Evolutionary conservation across 2,113 vertebrate genomes (phyloP).

Genomic region (Jaculus jaculus): DNA sequence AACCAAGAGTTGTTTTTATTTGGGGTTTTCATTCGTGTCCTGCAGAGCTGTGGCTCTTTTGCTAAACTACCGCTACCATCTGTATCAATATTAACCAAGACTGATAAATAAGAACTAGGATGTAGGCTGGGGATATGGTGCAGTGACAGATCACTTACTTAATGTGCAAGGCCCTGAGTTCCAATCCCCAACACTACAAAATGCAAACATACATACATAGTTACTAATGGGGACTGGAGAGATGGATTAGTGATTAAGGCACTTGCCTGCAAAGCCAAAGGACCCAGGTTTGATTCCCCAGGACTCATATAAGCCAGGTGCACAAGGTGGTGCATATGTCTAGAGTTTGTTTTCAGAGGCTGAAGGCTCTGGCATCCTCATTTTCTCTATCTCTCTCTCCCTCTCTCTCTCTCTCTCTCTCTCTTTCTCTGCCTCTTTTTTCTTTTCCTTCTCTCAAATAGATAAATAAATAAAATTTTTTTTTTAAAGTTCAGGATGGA

Average conservation of each 20-base stretch:
- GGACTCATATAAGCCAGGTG: too few relatives aligned
- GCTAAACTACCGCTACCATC: not conserved
- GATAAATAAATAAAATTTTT: not conserved
- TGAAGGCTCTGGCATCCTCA: too few relatives aligned
- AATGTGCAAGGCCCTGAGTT: not conserved
- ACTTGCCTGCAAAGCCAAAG: too few relatives aligned
- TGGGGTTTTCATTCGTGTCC: not conserved
- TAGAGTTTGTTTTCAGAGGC: too few relatives aligned
- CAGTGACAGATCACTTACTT: not conserved
- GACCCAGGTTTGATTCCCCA: too few relatives aligned
- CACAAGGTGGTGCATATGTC: too few relatives aligned
- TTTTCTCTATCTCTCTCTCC: too few relatives aligned
- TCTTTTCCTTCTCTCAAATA: not conserved
- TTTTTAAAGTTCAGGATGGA: not conserved
- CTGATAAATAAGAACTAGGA: conserved; percentile 26
- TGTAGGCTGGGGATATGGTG: not conserved
- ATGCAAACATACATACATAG: too few relatives aligned
- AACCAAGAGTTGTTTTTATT: not conserved
- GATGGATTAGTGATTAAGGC: too few relatives aligned
- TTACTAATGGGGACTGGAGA: too few relatives aligned
- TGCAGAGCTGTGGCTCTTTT: not conserved
- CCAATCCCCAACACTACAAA: not conserved
- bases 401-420: too few relatives aligned
- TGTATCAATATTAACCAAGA: conserved; percentile 6
- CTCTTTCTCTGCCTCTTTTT: too few relatives aligned